These are phyloP conservation scores for Eristalis pertinax DNA, from an alignment of 2,888 invertebrate genomes.

Conservation along the genomic window DNA sequence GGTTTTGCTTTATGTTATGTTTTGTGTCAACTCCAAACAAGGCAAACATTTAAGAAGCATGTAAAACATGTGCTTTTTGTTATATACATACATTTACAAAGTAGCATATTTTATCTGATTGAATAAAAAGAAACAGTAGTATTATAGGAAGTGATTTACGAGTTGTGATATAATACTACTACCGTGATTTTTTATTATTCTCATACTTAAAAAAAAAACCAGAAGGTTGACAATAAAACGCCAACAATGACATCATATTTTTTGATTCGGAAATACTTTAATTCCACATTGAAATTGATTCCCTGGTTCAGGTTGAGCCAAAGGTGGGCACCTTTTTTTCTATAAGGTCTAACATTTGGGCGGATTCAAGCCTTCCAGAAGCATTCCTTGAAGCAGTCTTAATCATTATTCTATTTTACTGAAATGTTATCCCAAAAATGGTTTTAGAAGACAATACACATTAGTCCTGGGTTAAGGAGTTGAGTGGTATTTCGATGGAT, in stretches of 20 bases:
- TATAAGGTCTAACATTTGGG: too few relatives aligned
- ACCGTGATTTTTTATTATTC: not conserved
- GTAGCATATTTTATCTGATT: not conserved
- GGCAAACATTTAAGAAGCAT: not conserved
- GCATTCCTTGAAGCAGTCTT: too few relatives aligned
- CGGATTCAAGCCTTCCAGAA: too few relatives aligned
- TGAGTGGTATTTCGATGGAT: not conserved
- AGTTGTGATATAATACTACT: constrained; percentile 1
- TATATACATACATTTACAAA: not conserved
- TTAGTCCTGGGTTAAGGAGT: too few relatives aligned
- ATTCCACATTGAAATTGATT: not conserved
- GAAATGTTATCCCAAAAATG: too few relatives aligned
- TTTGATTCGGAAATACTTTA: not conserved
- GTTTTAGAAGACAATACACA: too few relatives aligned
- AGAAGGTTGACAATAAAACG: not conserved
- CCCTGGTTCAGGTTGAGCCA: too few relatives aligned
- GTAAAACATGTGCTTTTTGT: not conserved
- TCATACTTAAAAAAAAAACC: not conserved
- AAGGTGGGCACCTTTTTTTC: too few relatives aligned
- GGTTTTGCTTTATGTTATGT: not conserved
- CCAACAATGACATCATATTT: not conserved
- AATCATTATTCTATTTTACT: too few relatives aligned
- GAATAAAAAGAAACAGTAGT: not conserved
- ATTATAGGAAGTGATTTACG: constrained; percentile 34
- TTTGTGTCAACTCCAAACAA: not conserved